Evolutionary conservation across 2,113 vertebrate species (phyloP).

Genomic region (Anser cygnoides): DNA sequence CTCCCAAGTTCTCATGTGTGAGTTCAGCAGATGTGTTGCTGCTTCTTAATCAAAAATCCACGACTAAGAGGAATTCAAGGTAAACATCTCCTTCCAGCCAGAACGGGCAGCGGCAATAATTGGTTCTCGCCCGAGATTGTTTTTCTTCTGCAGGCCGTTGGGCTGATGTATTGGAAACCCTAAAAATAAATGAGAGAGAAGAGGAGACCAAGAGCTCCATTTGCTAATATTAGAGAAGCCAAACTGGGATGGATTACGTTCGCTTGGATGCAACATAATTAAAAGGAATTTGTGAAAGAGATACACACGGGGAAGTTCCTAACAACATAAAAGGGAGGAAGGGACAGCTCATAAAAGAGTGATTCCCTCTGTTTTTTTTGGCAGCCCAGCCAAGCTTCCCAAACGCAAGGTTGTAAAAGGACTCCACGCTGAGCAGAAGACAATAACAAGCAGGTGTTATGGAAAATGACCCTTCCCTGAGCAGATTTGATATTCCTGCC

Average conservation of each 20-base stretch:
- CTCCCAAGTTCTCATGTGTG: fast-evolving
- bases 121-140: neutral
- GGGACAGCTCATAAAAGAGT: slow-evolving; percentile 1
- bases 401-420: neutral
- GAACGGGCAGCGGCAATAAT: neutral
- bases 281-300: slow-evolving; percentile 12
- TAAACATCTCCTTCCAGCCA: neutral
- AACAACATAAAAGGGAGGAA: slow-evolving; percentile 55
- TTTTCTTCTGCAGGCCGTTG: neutral
- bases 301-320: neutral
- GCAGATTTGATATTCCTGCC: neutral
- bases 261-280: slow-evolving; percentile 20
- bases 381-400: slow-evolving; percentile 38
- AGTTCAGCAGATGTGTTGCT: neutral
- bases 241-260: neutral
- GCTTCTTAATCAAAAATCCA: neutral
- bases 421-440: neutral
- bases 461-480: neutral
- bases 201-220: neutral
- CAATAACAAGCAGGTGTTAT: neutral
- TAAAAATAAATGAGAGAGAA: neutral
- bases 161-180: neutral
- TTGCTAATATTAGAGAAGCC: neutral
- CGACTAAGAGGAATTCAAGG: neutral
- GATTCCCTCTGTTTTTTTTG: slow-evolving; percentile 31